A percentile compares a stretch with the other conserved stretches of the same genome.
phyloP scores from a whole-genome alignment of 2,888 invertebrate genomes.

The Doris montereyensis region DNA sequence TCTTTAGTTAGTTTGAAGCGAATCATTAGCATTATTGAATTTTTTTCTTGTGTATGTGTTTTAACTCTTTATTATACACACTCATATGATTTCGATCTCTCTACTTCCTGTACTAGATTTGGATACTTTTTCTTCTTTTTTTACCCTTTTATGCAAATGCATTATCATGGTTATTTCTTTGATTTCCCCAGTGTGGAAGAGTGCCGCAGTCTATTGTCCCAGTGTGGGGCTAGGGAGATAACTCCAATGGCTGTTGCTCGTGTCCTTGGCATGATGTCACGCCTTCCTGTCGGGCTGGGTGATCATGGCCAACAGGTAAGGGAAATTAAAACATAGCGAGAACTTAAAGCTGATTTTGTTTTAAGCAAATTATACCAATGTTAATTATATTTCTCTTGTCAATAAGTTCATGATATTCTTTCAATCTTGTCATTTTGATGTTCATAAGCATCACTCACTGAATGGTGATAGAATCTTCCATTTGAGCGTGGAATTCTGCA shows the following conservation, averaged over 20 bases:
- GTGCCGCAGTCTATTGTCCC: constrained; percentile 83
- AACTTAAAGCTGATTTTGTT: neutral
- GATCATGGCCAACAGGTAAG: constrained; percentile 70
- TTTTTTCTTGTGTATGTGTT: too few species aligned
- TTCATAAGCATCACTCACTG: too few species aligned
- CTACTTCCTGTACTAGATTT: neutral
- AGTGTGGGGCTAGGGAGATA: constrained; percentile 84
- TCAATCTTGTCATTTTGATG: too few species aligned
- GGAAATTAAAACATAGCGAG: neutral
- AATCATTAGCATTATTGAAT: too few species aligned
- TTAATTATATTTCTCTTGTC: too few species aligned
- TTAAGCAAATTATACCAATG: neutral
- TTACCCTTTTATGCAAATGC: too few species aligned
- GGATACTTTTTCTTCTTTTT: neutral
- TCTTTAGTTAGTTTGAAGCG: too few species aligned
- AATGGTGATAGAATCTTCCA: too few species aligned
- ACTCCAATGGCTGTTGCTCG: constrained; percentile 88
- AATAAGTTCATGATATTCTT: too few species aligned
- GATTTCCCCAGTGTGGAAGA: constrained; percentile 65
- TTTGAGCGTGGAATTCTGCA: too few species aligned
- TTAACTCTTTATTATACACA: too few species aligned
- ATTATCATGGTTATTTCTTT: too few species aligned
- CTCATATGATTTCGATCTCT: neutral
- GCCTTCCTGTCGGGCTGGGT: constrained; percentile 83
- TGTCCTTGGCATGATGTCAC: constrained; percentile 71